These are phyloP conservation scores for Mesorhabditis belari DNA, from an alignment of 2,888 invertebrate genomes.

Conservation along the genomic window DNA sequence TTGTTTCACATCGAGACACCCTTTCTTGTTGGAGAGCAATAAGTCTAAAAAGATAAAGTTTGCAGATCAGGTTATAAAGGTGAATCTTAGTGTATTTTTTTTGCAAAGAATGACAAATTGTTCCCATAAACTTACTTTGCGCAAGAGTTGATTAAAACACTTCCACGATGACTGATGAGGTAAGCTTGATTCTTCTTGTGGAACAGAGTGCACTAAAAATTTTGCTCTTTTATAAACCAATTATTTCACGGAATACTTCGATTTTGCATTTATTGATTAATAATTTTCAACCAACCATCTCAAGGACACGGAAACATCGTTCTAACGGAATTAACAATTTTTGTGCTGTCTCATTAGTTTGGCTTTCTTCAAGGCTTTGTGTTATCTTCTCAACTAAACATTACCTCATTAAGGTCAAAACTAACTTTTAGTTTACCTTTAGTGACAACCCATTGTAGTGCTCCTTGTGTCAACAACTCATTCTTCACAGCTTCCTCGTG, in stretches of 20 bases:
- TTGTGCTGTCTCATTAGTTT: not conserved
- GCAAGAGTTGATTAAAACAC: constrained; percentile 25
- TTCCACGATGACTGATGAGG: constrained; percentile 36
- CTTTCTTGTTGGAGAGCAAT: constrained; percentile 7
- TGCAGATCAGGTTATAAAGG: not conserved
- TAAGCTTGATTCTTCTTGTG: constrained; percentile 47
- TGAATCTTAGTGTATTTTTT: not conserved
- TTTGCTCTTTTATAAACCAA: not conserved
- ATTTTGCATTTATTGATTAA: not conserved
- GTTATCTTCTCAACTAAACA: constrained; percentile 16
- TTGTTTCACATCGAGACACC: not conserved
- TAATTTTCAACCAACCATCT: constrained; percentile 20
- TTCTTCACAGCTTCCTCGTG: constrained; percentile 33
- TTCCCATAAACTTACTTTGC: constrained; percentile 20
- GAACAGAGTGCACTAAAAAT: constrained; percentile 27
- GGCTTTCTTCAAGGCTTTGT: constrained; percentile 4
- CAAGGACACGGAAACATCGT: constrained; percentile 40
- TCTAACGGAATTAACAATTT: constrained; percentile 25
- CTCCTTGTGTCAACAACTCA: constrained; percentile 39
- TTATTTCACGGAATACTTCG: not conserved
- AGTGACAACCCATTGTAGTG: constrained; percentile 38
- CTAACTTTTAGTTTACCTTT: constrained; percentile 27
- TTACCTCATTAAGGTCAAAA: constrained; percentile 1
- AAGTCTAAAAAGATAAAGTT: constrained; percentile 8
- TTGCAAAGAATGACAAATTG: not conserved